A percentile compares a stretch with the other conserved stretches of the same genome.
These are phyloP conservation scores for Anneissia japonica DNA, from an alignment of 35 echinoderm and acorn worm species.

Conservation along the genomic window DNA sequence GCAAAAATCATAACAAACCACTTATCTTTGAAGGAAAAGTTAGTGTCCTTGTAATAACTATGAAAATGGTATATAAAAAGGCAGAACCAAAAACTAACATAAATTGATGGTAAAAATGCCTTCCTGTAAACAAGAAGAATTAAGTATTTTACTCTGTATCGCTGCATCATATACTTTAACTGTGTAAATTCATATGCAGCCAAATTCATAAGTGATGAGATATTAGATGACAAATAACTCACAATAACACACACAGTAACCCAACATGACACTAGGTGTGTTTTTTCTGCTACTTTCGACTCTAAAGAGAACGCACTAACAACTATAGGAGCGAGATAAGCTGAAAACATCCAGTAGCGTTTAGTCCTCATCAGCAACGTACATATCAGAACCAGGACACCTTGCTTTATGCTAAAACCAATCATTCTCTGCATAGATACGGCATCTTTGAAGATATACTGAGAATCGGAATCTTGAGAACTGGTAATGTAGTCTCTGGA, in stretches of 20 bases:
- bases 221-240: constrained; percentile 47
- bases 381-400: constrained; percentile 46
- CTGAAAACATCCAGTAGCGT: constrained; percentile 53
- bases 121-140: constrained; percentile 69
- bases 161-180: constrained; percentile 62
- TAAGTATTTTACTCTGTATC: constrained; percentile 68
- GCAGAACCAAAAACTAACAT: constrained; percentile 59
- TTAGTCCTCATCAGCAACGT: constrained; percentile 48
- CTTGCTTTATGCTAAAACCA: constrained; percentile 37
- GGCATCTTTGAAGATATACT: not conserved
- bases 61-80: constrained; percentile 72
- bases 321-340: constrained; percentile 59
- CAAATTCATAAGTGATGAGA: constrained; percentile 49
- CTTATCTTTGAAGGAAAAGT: constrained; percentile 45
- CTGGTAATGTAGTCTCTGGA: constrained; percentile 55
- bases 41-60: constrained; percentile 46
- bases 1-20: constrained; percentile 65
- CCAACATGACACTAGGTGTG: constrained; percentile 44
- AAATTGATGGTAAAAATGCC: constrained; percentile 71
- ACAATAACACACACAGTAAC: constrained; percentile 37
- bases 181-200: constrained; percentile 52
- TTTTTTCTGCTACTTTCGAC: constrained; percentile 14
- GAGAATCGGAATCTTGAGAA: constrained; percentile 9
- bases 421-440: constrained; percentile 34
- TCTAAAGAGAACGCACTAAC: constrained; percentile 9